Base-by-base conservation (phyloP, 2,113 vertebrate species). In the Onychostoma macrolepis region DNA sequence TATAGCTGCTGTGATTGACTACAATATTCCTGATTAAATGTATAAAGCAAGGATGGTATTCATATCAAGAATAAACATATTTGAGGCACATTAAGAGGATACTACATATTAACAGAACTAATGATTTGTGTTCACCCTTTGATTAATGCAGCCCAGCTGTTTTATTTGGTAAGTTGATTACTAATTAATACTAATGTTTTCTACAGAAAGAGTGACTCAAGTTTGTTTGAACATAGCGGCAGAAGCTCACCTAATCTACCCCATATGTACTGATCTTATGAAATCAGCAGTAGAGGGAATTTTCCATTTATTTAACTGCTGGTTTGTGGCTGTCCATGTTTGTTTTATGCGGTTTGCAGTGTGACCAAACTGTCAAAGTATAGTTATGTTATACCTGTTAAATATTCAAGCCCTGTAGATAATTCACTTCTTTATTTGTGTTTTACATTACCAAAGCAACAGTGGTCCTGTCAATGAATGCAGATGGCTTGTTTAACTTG, bases 91-190 rank as follows among this genome's bases (percentile, higher is more conserved):
- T 67, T 41, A 63, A n/a, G 36, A 63, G 24, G 6, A 58, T 80
- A 9, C 8, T 67, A 13, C 61, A 58, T 1, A 72, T 38, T 56
- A 19, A 56, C 65, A 69, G 26, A 74, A 74, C 67, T 84, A 74
- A 84, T 74, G 36, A 58, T 84, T 53, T 82, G 45, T 94, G 92
- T 95, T 94, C 93, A 93, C 90, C 92, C 93, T 95, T 93, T 94
- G 92, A 91, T 95, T 95, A 95, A 94, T 91, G 94, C 95, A 95
- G 94, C 94, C 94, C 88, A 95, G 94, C 94, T 95, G 95, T 96
- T 95, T 96, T 92, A 94, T 96, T 95, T 95, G 95, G 94, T 95
- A 96, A 96, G 94, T 95, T 92, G 50, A 61, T 38, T 80, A 86
- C 67, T 63, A 78, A 58, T 61, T 67, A 10, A 48, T 83, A 41